These are phyloP conservation scores for Otolemur garnettii DNA, from an alignment of 2,113 vertebrate species.

Conservation along the genomic window DNA sequence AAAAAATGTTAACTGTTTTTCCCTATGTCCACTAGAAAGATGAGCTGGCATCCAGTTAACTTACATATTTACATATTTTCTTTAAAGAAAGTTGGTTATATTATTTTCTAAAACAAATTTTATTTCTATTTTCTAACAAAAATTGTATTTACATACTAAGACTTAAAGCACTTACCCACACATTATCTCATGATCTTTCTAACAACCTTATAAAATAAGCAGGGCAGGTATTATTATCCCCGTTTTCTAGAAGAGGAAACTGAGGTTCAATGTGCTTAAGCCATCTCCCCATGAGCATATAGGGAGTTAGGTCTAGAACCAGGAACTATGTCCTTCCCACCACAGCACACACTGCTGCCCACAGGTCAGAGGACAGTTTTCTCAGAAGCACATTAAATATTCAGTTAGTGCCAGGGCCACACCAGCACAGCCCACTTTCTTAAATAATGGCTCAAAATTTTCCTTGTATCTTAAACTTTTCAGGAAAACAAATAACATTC, in stretches of 20 bases:
- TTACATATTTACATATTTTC: background rate
- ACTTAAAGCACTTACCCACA: background rate
- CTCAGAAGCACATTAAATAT: background rate
- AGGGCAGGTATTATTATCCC: background rate
- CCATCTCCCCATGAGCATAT: background rate
- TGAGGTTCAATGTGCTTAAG: background rate
- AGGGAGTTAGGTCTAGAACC: fast-evolving
- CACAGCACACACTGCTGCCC: background rate
- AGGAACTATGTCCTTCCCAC: background rate
- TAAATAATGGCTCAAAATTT: background rate
- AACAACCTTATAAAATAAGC: background rate
- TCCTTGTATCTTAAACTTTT: background rate
- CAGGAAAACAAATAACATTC: background rate
- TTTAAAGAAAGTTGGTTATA: slow-evolving; percentile 36
- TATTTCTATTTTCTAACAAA: background rate
- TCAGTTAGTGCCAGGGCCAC: background rate
- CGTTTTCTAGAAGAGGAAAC: background rate
- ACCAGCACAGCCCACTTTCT: background rate
- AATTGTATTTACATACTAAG: background rate
- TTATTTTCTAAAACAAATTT: background rate
- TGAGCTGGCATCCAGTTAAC: background rate
- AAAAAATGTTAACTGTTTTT: slow-evolving; percentile 31
- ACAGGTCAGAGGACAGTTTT: background rate
- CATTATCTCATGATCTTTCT: background rate
- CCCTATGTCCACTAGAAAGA: slow-evolving; percentile 53